These are phyloP conservation scores for Drosophila buzzatii DNA, from an alignment of 2,888 invertebrate genomes.

Conservation along the genomic window DNA sequence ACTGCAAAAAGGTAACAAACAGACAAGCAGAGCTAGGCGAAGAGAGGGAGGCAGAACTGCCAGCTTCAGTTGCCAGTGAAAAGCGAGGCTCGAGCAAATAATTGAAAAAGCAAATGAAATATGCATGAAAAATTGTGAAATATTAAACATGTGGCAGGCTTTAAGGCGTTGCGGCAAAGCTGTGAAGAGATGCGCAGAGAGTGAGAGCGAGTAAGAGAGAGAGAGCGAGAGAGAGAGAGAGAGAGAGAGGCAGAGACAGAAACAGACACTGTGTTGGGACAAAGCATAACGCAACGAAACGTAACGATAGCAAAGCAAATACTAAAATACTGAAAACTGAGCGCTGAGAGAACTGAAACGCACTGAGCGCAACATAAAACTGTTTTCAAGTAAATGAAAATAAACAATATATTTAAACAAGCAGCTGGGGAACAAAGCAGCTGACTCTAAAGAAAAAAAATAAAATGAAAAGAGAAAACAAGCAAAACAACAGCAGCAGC, in stretches of 20 bases:
- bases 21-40: not conserved
- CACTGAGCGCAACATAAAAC: conserved; percentile 28
- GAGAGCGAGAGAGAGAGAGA: not conserved
- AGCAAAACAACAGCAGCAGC: not conserved
- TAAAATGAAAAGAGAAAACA: conserved; percentile 7
- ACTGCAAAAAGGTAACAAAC: not conserved
- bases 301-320: conserved; percentile 39
- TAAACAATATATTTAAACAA: conserved; percentile 57
- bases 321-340: conserved; percentile 16
- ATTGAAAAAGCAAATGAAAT: conserved; percentile 45
- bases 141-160: conserved; percentile 4
- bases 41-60: not conserved
- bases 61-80: conserved; percentile 22
- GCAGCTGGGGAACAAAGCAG: conserved; percentile 41
- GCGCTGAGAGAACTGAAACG: conserved; percentile 23
- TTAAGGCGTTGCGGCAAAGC: conserved; percentile 4
- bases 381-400: conserved; percentile 55
- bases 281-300: conserved; percentile 19
- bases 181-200: not conserved
- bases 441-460: conserved; percentile 38
- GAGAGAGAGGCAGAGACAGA: not conserved
- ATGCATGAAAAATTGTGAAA: conserved; percentile 27
- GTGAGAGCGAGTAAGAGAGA: not conserved
- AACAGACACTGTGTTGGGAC: not conserved
- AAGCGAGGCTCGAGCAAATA: conserved; percentile 25